Percentiles rank a stretch among this genome's conserved stretches.
These are phyloP conservation scores for Lanistes nyassanus DNA, from an alignment of 1,140 invertebrate genomes.

Conservation along the genomic window DNA sequence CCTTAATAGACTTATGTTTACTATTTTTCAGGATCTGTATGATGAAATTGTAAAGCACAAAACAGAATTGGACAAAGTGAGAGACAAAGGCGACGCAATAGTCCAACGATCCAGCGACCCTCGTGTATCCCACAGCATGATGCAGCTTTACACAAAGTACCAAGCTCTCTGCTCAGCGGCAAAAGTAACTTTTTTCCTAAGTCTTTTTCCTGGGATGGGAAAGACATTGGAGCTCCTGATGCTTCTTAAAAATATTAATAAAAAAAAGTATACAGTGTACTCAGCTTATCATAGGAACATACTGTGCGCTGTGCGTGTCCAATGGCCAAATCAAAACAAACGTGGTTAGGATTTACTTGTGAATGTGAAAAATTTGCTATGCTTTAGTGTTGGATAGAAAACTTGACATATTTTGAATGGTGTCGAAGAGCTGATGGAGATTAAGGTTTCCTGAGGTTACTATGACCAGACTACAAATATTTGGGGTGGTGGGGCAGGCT, in stretches of 20 bases:
- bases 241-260: not conserved
- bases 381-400: too few species aligned
- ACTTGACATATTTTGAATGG: too few species aligned
- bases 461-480: too few species aligned
- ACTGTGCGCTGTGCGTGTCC: not conserved
- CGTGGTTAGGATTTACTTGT: too few species aligned
- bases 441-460: too few species aligned
- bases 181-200: slow-evolving; percentile 72
- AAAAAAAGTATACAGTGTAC: too few species aligned
- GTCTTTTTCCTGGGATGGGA: not conserved
- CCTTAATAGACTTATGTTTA: not conserved
- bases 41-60: slow-evolving; percentile 95
- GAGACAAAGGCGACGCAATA: slow-evolving; percentile 88
- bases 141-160: slow-evolving; percentile 93
- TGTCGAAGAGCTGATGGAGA: too few species aligned
- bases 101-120: slow-evolving; percentile 93
- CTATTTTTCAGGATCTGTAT: slow-evolving; percentile 74
- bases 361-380: too few species aligned
- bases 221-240: not conserved
- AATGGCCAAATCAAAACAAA: not conserved
- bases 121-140: slow-evolving; percentile 91
- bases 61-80: slow-evolving; percentile 88
- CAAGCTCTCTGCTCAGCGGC: slow-evolving; percentile 89
- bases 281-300: not conserved
- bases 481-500: too few species aligned